Evolutionary conservation across 2,113 vertebrate genomes (phyloP).

Genomic region (Megatriorchis doriae): DNA sequence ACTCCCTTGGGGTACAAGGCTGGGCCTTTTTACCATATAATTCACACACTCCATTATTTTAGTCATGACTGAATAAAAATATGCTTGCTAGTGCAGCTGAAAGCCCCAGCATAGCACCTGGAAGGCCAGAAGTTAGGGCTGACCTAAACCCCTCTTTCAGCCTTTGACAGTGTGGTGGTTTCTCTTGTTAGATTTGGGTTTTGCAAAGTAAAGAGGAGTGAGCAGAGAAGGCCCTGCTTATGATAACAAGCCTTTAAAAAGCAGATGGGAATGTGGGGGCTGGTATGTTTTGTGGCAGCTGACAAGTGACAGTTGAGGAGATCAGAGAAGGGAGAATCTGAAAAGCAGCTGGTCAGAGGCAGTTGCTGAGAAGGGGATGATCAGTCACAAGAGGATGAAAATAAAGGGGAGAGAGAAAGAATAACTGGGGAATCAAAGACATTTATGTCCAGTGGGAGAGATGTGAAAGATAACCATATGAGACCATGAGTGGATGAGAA

Average conservation of each 20-base stretch:
- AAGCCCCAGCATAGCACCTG: neutral
- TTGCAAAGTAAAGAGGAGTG: neutral
- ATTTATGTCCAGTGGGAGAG: neutral
- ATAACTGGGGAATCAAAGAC: neutral
- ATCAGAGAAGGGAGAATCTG: slow-evolving; percentile 38
- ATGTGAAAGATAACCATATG: neutral
- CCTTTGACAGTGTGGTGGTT: neutral
- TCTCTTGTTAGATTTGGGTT: neutral
- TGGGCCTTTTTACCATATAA: neutral
- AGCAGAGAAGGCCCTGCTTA: neutral
- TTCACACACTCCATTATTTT: neutral
- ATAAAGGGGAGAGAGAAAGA: neutral
- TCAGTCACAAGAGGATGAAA: slow-evolving; percentile 12
- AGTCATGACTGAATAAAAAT: neutral
- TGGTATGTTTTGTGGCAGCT: slow-evolving; percentile 2
- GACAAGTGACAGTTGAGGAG: slow-evolving; percentile 33
- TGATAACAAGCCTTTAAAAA: slow-evolving; percentile 11
- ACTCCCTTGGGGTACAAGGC: neutral
- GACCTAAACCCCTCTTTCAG: neutral
- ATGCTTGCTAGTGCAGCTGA: neutral
- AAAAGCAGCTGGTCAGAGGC: slow-evolving; percentile 54
- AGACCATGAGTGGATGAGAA: neutral
- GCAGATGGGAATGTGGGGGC: slow-evolving; percentile 48
- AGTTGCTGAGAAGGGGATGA: neutral
- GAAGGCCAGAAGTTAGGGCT: neutral